A percentile compares a stretch with the other conserved stretches of the same genome.
These are phyloP conservation scores for Syrrhaptes paradoxus DNA, from an alignment of 2,113 vertebrate genomes.

Conservation along the genomic window DNA sequence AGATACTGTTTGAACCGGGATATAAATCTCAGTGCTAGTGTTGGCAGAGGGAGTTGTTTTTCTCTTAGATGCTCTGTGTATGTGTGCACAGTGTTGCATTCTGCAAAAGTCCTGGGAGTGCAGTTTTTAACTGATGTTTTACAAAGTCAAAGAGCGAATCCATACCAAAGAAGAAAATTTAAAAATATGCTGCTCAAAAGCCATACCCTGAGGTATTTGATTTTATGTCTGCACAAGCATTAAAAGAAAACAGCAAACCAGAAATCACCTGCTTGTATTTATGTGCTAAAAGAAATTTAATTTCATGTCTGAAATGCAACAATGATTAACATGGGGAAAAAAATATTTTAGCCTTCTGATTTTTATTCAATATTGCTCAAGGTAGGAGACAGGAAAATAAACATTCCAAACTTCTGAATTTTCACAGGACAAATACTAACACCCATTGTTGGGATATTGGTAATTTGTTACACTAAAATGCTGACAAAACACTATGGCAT, in stretches of 20 bases:
- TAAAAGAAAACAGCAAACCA: not conserved
- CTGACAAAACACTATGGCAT: not conserved
- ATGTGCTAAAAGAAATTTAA: not conserved
- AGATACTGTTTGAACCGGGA: conserved; percentile 21
- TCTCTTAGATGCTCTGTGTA: conserved; percentile 13
- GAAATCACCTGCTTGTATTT: not conserved
- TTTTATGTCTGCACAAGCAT: not conserved
- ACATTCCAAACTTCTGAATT: not conserved
- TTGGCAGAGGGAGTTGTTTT: not conserved
- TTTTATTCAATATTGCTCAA: not conserved
- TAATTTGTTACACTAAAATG: no score
- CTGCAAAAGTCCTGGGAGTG: not conserved
- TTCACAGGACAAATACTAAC: not conserved
- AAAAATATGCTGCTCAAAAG: not conserved
- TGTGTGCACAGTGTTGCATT: conserved; percentile 11
- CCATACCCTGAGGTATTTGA: not conserved
- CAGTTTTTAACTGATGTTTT: conserved; percentile 58
- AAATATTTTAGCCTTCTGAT: not conserved
- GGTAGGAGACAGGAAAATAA: not conserved
- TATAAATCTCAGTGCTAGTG: not conserved
- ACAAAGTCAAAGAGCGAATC: conserved; percentile 48
- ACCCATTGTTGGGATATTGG: not conserved
- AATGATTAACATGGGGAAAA: not conserved
- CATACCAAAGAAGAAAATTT: conserved; percentile 25
- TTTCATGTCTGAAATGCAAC: not conserved